Base-by-base conservation (phyloP, 2,888 invertebrate species). In the Brachyptera risi region DNA sequence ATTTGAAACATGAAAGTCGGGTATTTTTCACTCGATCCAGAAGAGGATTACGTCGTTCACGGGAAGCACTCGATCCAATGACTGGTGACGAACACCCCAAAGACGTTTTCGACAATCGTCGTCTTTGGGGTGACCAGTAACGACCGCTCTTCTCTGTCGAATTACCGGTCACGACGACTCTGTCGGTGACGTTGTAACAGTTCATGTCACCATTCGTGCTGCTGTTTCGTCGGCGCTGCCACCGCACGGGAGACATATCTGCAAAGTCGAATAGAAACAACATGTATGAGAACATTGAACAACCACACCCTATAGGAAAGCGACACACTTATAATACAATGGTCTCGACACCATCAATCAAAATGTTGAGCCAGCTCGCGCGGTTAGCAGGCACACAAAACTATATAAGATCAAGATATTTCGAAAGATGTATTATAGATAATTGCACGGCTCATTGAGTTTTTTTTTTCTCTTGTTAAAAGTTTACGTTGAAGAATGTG, bases 21-120 rank as follows among this genome's bases (percentile, higher is more conserved):
- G 86, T 86, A 71, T 85, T 86, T 72, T 86, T 86, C 3, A 87
- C 86, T 71, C 83, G 82, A 70, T 87, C 86, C 60, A 87, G 78
- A 63, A 87, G 77, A 44, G 87, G 87, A 71, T 86, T 86, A 61
- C 85, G 79, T 71, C 83, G 86, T 74, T 87, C 87, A 67, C 82
- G 75, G 65, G 78, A 79, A 17, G 64, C 31, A 21, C 54, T 27
- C n/a, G n/a, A n/a, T n/a, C n/a, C n/a, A n/a, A n/a, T n/a, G 26
- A 50, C 11, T 21, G 60, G 19, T 51, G 49, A 50, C 23, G 23
- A 21, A n/a, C n/a, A n/a, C n/a, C n/a, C n/a, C n/a, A n/a, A n/a
- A n/a, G n/a, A n/a, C n/a, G n/a, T n/a, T n/a, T n/a, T n/a, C 47
- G 31, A 31, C 31, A 11, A 31, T 62, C 79, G 74, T 69, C 76